Evolutionary conservation across 2,797 vertebrate genomes (phyloP), one percentile per base, ranked within the genome.

Genomic region (Neostethus bicornis): DNA sequence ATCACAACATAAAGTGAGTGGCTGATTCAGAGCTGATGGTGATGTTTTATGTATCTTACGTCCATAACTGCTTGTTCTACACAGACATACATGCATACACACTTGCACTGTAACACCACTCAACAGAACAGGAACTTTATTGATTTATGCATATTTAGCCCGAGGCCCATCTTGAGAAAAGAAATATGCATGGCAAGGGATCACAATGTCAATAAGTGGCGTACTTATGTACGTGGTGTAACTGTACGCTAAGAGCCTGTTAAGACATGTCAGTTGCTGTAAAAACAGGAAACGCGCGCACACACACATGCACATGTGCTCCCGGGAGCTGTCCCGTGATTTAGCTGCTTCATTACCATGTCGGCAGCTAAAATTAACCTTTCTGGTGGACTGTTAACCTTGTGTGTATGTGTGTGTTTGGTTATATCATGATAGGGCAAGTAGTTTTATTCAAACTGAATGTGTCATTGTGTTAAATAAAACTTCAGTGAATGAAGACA

Each of bases 71-170:
- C 88, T 90, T 90, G 89, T 88, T 80, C 87, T 88, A 91, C 91
- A 63, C 41, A 70, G 46, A 77, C 73, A 73, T 51, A 75, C 61
- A 75, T 71, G 60, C 66, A 72, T 46, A 73, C 77, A 78, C 65
- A 73, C 72, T 58, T 59, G 44, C 82, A 81, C 82, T 84, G 84
- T 84, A 84, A 86, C 83, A 85, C 84, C 87, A 87, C 86, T 90
- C 86, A 89, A 85, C 86, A 87, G 87, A 95, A 95, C 94, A 95
- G 94, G 89, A 87, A 94, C 84, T 92, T 88, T 96, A 98, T 98
- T 96, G 96, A 98, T 97, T 97, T 95, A 94, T 92, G 92, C 95
- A 97, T 97, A 94, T 97, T 96, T 95, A 95, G 93, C 92, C 91
- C 91, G 91, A 83, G 83, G 86, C 80, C 93, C 94, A 94, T 91